Evolutionary conservation across 2,797 vertebrate species (phyloP), one percentile per base, ranked within the genome.

Genomic region (Thripadectes ignobilis): DNA sequence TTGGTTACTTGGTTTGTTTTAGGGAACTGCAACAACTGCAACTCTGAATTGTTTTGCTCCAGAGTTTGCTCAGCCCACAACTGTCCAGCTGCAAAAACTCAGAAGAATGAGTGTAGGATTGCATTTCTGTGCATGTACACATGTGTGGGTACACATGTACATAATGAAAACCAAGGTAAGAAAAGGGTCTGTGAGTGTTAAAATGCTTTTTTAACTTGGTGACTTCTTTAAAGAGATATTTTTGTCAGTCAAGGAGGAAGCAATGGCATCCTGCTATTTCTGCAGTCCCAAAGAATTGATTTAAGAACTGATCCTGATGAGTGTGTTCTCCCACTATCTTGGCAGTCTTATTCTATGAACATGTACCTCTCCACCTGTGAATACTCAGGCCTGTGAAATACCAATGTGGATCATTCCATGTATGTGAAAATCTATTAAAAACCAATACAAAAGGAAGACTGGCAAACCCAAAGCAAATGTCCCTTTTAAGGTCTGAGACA

Each of bases 81-180:
- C 7, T 41, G 16, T 19, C 18, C 15, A 71, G 14, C 19, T 54
- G 12, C 26, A 57, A 61, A 41, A 73, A 49, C 22, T 52, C 41
- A 30, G 52, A 72, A 82, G 39, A 63, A 45, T 27, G 12, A 1
- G 0, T 22, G 3, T 5, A 54, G 32, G 38, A 48, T 9, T 74
- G 10, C 8, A 6, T 46, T 67, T 71, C 45, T 52, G 3, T 34
- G 13, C 1, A 0, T 26, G 24, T 29, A 21, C 11, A 19, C 3
- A 2, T 17, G n/a, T 4, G 2, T 15, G 6, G 11, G 9, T 57
- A 49, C 13, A 22, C 23, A 21, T 1, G 10, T 12, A 20, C 12
- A 6, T 14, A 54, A 46, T 5, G 8, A 10, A 6, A 90, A 57
- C 10, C 62, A 49, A 63, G 29, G n/a, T 19, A 77, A 67, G 16